Base-by-base conservation (phyloP, 2,797 vertebrate species). In the Sebastes baramenuke region DNA sequence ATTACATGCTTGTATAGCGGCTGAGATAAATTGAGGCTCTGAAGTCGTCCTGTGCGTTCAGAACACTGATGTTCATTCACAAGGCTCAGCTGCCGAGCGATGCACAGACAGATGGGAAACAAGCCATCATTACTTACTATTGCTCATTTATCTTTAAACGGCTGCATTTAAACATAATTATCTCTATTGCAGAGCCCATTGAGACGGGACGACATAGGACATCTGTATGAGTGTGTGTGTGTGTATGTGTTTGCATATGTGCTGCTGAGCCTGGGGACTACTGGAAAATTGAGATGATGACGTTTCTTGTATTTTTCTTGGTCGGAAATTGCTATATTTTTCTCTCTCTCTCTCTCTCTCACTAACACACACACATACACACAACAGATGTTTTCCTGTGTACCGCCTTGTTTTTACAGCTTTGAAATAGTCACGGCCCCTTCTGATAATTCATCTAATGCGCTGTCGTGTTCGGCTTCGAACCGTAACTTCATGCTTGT, bases 131-230 rank as follows among this genome's bases (percentile, higher is more conserved):
- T 94, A 94, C 88, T 87, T 80, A 87, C 94, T 93, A 93, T 94
- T 94, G 92, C 91, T 95, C 93, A 89, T 95, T 96, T 95, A 94
- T 95, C 91, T 94, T 94, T 94, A 95, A 96, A 95, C 71, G 86
- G 84, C 89, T 80, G 89, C 84, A 89, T 95, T 95, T 95, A 95
- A 93, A 93, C 74, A 74, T 76, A 94, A 96, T 96, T 95, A 94
- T 94, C 94, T 95, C 83, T 82, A 93, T 90, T 91, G 88, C 89
- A 70, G 84, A 85, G 87, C 49, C 86, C 79, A 89, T 91, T 67
- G 72, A 91, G 86, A 81, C 36, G 62, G 73, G 86, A 92, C 72
- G 29, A 93, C 85, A 81, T 49, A 74, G 90, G 90, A 94, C 93
- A 93, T 94, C 89, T 94, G 94, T 90, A 79, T 84, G 77, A 72